These are phyloP conservation scores for Eupithecia subfuscata DNA, from an alignment of 2,888 invertebrate species.

Conservation along the genomic window DNA sequence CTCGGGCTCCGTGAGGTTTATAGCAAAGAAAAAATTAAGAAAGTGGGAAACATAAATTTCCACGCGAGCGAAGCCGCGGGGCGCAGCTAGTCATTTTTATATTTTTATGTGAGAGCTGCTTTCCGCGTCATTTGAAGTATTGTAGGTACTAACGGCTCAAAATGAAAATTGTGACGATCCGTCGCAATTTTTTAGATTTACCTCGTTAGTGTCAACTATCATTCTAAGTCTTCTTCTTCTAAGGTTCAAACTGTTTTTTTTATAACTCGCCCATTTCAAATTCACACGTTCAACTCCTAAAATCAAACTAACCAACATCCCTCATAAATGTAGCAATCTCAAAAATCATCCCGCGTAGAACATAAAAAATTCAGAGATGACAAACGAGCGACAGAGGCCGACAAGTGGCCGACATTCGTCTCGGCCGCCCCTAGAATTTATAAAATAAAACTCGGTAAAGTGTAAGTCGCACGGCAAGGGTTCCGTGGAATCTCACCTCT, in stretches of 20 bases:
- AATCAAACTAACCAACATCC: slow-evolving; percentile 18
- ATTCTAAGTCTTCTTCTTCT: too few species aligned
- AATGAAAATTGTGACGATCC: too few species aligned
- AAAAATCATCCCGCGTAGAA: slow-evolving; percentile 51
- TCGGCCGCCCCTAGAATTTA: slow-evolving; percentile 57
- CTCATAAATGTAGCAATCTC: slow-evolving; percentile 32
- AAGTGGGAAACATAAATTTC: too few species aligned
- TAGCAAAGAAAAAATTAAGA: too few species aligned
- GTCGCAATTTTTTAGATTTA: too few species aligned
- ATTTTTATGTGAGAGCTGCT: too few species aligned
- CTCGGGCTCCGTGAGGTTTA: too few species aligned
- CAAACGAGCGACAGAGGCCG: slow-evolving; percentile 58
- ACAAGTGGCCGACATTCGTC: slow-evolving; percentile 68
- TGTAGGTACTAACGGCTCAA: too few species aligned
- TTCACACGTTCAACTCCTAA: slow-evolving; percentile 1
- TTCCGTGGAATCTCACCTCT: not conserved
- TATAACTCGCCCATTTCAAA: not conserved
- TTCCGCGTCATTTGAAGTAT: too few species aligned
- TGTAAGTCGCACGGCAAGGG: not conserved
- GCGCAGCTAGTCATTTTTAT: too few species aligned
- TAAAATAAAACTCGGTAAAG: slow-evolving; percentile 39
- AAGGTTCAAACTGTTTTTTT: not conserved
- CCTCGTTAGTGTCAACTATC: too few species aligned
- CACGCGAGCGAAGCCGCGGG: too few species aligned
- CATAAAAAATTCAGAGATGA: slow-evolving; percentile 71